Evolutionary conservation across 2,888 invertebrate genomes (phyloP), one percentile per base, ranked within the genome.

Genomic region (Pollenia griseotomentosa): DNA sequence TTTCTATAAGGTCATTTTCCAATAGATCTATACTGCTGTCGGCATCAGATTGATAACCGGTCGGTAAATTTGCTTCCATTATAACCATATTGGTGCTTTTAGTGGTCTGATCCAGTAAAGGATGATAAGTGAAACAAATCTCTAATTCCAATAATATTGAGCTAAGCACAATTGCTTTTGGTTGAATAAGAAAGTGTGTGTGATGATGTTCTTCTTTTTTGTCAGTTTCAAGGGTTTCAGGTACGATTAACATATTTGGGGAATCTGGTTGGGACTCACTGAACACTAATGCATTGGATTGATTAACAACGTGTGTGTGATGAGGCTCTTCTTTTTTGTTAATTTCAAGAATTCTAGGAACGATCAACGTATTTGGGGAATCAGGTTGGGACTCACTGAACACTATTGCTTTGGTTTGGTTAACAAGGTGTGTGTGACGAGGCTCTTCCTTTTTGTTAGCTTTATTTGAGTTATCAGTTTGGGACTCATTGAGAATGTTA

Each of bases 51-150:
- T 96, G 95, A 92, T 96, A 98, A 53, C 98, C 98, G 1, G 97
- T 97, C 0, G 98, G 97, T 85, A 98, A 94, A 89, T 95, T 96
- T 0, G 98, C 96, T 90, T 97, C 97, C 94, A 98, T 96, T 1
- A 98, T 96, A 9, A 97, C 96, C 95, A 98, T 96, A 95, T 66
- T 95, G 94, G 90, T 95, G 94, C 33, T n/a, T 0, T 44, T 33
- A 12, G 5, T 11, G 14, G 44, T 12, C 10, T 59, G 23, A 42
- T 51, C 11, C 1, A 40, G 19, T 7, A 40, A 11, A 3, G 74
- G 23, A 16, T 71, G 51, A 53, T 75, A 77, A 4, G 0, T 57
- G 23, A 83, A 77, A 44, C 83, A 83, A 33, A 77, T 48, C 19
- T 83, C 51, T 23, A 81, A 19, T 5, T 19, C 11, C 23, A 80